These are phyloP conservation scores for Oreochromis mossambicus DNA, from an alignment of 2,797 vertebrate species.

Conservation along the genomic window DNA sequence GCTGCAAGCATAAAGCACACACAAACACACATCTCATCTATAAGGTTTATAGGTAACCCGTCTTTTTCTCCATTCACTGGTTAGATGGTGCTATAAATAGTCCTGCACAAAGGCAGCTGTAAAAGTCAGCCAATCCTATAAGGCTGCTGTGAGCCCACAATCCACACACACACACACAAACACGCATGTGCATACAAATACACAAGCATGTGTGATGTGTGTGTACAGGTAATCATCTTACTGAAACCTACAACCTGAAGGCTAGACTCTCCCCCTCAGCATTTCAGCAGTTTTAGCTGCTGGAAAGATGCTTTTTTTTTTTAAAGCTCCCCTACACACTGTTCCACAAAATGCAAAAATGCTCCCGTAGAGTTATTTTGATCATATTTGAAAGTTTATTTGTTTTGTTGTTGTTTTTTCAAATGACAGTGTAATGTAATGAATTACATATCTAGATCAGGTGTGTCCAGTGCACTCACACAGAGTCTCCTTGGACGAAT, in stretches of 20 bases:
- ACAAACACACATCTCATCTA: slow-evolving; percentile 47
- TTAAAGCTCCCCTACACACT: background rate
- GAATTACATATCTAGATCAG: slow-evolving; percentile 4
- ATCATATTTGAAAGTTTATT: background rate
- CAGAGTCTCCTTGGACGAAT: slow-evolving; percentile 93
- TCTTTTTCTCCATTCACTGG: slow-evolving; percentile 52
- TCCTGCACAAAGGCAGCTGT: slow-evolving; percentile 67
- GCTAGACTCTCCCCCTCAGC: background rate
- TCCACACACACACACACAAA: background rate
- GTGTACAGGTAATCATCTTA: slow-evolving; percentile 41
- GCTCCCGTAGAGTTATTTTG: background rate
- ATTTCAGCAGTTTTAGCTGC: background rate
- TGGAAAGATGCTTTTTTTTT: background rate
- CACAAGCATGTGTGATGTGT: background rate
- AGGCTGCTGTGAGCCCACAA: slow-evolving; percentile 31
- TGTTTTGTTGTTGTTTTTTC: background rate
- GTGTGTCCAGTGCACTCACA: slow-evolving; percentile 83
- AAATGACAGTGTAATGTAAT: background rate
- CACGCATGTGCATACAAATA: background rate
- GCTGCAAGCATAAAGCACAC: background rate
- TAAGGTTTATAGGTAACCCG: slow-evolving; percentile 56
- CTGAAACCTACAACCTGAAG: slow-evolving; percentile 39
- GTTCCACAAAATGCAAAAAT: background rate
- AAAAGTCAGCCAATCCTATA: slow-evolving; percentile 68
- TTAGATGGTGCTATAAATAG: slow-evolving; percentile 72